Evolutionary conservation across 2,888 invertebrate species (phyloP).

Genomic region (Agrochola circellaris): DNA sequence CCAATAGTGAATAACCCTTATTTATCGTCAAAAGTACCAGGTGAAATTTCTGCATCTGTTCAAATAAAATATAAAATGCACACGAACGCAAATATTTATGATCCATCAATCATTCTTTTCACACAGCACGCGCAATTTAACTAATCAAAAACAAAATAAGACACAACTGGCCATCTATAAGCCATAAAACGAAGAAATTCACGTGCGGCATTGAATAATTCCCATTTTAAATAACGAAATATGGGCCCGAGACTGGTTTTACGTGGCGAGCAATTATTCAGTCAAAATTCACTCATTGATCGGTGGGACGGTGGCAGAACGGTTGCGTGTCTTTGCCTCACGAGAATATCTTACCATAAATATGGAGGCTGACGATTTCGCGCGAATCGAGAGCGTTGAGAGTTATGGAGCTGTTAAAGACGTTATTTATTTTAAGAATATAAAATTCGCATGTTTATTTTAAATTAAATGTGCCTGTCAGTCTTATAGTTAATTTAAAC

Average conservation of each 20-base stretch:
- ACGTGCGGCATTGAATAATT: constrained; percentile 58
- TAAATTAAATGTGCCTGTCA: constrained; percentile 38
- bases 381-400: constrained; percentile 56
- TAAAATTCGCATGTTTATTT: constrained; percentile 49
- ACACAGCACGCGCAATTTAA: constrained; percentile 45
- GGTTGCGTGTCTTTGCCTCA: constrained; percentile 64
- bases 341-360: constrained; percentile 66
- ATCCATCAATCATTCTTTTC: constrained; percentile 49
- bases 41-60: neutral
- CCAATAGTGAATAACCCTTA: neutral
- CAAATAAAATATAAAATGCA: constrained; percentile 6
- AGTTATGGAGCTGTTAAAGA: constrained; percentile 51
- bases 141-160: constrained; percentile 59
- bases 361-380: constrained; percentile 63
- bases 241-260: constrained; percentile 58
- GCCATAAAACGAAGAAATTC: constrained; percentile 63
- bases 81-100: constrained; percentile 21
- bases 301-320: constrained; percentile 62
- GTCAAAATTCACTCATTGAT: constrained; percentile 67
- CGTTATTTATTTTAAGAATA: constrained; percentile 48
- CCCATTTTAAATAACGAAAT: constrained; percentile 55
- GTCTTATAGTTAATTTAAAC: constrained; percentile 41
- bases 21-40: neutral
- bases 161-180: constrained; percentile 41
- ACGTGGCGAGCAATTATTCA: constrained; percentile 62